Conservation (phyloP, 2,888 invertebrate genomes). For the Himalopsyche tibetana region DNA sequence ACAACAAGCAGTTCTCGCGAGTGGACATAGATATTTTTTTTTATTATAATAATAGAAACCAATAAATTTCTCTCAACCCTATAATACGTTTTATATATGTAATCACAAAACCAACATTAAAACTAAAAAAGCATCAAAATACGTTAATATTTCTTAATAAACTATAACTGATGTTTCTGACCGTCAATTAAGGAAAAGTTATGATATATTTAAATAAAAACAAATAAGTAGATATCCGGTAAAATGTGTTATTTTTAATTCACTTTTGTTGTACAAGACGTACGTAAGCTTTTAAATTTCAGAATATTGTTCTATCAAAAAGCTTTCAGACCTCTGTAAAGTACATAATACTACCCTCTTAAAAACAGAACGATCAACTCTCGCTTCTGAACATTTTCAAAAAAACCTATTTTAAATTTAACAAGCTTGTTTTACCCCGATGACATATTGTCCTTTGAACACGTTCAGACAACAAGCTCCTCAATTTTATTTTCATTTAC, state of each 20-base stretch:
- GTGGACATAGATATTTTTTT: too few relatives aligned
- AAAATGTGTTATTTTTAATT: neutral
- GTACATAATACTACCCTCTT: conserved; percentile 9
- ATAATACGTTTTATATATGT: too few relatives aligned
- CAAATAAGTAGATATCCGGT: neutral
- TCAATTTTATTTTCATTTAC: neutral
- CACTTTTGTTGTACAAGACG: too few relatives aligned
- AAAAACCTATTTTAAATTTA: conserved; percentile 23
- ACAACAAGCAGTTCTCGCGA: too few relatives aligned
- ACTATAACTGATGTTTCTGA: too few relatives aligned
- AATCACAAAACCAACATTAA: too few relatives aligned
- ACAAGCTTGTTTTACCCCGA: conserved; percentile 6
- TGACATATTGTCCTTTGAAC: conserved; percentile 35
- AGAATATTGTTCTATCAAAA: neutral
- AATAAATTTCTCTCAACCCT: too few relatives aligned
- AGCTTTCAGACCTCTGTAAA: neutral
- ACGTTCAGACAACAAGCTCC: conserved; percentile 1
- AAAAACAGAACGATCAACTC: neutral
- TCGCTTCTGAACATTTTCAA: neutral
- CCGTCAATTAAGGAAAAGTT: too few relatives aligned
- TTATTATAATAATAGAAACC: too few relatives aligned
- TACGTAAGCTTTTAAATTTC: neutral
- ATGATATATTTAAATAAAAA: too few relatives aligned
- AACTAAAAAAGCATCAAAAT: too few relatives aligned
- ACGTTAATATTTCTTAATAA: too few relatives aligned